phyloP scores from a whole-genome alignment of 1,140 invertebrate genomes.

The Bilobella aurantiaca region DNA sequence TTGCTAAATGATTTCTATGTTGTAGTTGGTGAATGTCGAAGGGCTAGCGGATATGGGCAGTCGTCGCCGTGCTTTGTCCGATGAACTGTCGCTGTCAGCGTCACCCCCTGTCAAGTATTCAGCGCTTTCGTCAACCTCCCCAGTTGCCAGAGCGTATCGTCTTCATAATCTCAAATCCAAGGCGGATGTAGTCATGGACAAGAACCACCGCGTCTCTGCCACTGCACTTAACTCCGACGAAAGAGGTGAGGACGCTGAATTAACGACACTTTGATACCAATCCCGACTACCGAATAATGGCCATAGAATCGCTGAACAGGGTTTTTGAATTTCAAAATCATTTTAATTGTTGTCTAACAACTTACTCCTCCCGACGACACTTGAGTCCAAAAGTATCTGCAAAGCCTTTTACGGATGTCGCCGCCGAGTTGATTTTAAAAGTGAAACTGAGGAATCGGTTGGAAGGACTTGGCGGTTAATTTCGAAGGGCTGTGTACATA shows the following conservation, averaged over 20 bases:
- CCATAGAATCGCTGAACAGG: too few species aligned
- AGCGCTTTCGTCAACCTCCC: background rate
- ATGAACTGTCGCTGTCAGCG: background rate
- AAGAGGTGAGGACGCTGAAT: background rate
- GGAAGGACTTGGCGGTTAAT: background rate
- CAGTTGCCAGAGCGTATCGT: conserved; percentile 5
- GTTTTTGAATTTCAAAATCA: too few species aligned
- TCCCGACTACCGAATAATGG: background rate
- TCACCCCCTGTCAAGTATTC: background rate
- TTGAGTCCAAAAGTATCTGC: too few species aligned
- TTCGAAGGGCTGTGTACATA: too few species aligned
- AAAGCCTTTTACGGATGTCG: too few species aligned
- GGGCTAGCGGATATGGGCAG: background rate
- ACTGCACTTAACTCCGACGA: background rate
- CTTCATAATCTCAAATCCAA: background rate
- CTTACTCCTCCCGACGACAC: too few species aligned
- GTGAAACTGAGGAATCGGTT: background rate
- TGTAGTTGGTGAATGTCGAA: conserved; percentile 6
- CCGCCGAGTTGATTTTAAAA: background rate
- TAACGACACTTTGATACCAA: background rate
- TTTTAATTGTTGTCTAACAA: too few species aligned
- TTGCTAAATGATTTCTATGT: background rate
- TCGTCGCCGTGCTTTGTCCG: background rate
- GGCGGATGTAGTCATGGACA: background rate
- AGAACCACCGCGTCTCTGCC: background rate